These are phyloP conservation scores for Octonoba sinensis DNA, from an alignment of 2,888 invertebrate species.

Conservation along the genomic window DNA sequence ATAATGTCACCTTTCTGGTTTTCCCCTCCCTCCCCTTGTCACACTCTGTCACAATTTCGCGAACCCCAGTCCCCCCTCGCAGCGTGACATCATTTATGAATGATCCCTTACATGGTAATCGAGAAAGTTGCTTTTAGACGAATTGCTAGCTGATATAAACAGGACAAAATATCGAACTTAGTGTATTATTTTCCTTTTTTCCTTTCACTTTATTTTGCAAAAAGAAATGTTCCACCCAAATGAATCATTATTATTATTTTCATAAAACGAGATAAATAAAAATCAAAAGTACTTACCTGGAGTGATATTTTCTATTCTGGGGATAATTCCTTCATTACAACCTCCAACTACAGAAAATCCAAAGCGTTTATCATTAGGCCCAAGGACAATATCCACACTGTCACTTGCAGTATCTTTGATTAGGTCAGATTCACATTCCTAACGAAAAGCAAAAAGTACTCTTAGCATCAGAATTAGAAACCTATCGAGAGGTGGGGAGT, in stretches of 20 bases:
- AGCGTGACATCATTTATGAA: no score
- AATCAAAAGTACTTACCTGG: constrained; percentile 68
- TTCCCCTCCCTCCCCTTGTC: no score
- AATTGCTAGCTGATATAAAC: no score
- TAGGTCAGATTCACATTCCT: background rate
- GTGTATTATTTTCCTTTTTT: no score
- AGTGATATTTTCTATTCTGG: constrained; percentile 72
- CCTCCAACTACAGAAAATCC: constrained; percentile 73
- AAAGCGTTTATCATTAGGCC: constrained; percentile 70
- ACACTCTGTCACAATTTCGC: no score
- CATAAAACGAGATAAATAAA: background rate
- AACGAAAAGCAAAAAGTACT: background rate
- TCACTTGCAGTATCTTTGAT: background rate
- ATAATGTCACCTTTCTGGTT: no score
- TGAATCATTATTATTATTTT: background rate
- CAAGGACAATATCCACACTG: constrained; percentile 66
- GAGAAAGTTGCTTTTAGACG: no score
- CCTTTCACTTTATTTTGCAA: no score
- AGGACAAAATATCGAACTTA: no score
- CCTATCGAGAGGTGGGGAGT: no score
- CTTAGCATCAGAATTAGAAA: background rate
- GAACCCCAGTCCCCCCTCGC: no score
- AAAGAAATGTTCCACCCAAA: background rate
- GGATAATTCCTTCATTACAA: constrained; percentile 71
- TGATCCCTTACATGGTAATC: no score